Evolutionary conservation across 2,888 invertebrate species (phyloP).

Genomic region (Sipunculus nudus): DNA sequence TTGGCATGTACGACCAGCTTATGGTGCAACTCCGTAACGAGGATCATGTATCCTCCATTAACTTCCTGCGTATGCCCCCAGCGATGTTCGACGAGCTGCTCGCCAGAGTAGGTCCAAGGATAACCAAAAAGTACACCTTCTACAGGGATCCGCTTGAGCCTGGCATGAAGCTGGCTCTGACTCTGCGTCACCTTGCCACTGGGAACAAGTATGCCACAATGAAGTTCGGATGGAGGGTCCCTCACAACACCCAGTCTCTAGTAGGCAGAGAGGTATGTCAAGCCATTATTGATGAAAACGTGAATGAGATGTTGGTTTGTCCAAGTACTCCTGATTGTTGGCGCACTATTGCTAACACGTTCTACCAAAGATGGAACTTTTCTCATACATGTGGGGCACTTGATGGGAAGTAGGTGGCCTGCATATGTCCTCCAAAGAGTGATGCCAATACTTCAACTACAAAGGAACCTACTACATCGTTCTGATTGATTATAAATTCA

Average conservation of each 20-base stretch:
- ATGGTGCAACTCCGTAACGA: constrained; percentile 34
- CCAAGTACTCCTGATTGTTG: constrained; percentile 30
- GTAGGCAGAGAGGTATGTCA: constrained; percentile 37
- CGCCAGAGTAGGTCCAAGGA: constrained; percentile 20
- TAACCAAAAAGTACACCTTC: constrained; percentile 30
- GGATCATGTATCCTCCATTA: constrained; percentile 32
- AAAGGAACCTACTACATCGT: no score
- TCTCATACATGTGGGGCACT: background rate
- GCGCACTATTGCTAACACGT: no score
- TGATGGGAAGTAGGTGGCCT: no score
- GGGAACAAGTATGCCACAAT: constrained; percentile 32
- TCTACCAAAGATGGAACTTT: no score
- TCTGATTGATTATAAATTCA: constrained; percentile 4
- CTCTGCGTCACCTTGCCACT: constrained; percentile 15
- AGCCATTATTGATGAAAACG: constrained; percentile 33
- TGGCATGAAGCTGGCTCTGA: constrained; percentile 9
- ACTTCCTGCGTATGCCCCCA: constrained; percentile 41
- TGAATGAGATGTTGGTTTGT: constrained; percentile 10
- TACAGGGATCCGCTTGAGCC: constrained; percentile 27
- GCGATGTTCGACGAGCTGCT: constrained; percentile 38
- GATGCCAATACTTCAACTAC: no score
- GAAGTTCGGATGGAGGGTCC: constrained; percentile 35
- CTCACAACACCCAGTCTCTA: constrained; percentile 36
- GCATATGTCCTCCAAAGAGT: no score
- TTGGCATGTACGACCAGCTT: no score